Conservation (phyloP, 2,113 vertebrate genomes). For the Xiphophorus maculatus region DNA sequence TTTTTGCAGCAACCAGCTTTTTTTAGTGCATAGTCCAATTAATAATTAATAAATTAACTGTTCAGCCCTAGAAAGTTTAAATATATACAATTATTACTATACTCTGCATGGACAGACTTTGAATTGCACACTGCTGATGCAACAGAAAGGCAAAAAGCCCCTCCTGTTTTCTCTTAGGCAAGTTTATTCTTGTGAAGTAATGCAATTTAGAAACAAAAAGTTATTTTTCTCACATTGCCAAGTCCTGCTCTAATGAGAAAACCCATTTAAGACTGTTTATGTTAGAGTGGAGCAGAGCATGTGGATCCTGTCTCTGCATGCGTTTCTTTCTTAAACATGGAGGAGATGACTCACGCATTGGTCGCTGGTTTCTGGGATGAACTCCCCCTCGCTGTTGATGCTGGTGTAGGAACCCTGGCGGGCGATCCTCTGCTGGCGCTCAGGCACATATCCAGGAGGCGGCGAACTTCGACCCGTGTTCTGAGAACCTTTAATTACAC, state of each 20-base stretch:
- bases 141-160: neutral
- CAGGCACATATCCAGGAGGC: slow-evolving; percentile 94
- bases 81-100: neutral
- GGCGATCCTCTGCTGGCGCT: slow-evolving; percentile 92
- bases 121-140: neutral
- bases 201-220: neutral
- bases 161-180: neutral
- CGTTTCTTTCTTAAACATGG: slow-evolving; percentile 13
- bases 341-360: slow-evolving; percentile 87
- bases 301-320: neutral
- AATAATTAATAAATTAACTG: too few relatives aligned
- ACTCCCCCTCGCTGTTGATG: slow-evolving; percentile 96
- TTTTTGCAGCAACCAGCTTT: too few relatives aligned
- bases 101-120: neutral
- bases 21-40: too few relatives aligned
- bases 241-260: neutral
- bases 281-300: neutral
- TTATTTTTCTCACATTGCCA: neutral
- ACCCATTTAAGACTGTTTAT: neutral
- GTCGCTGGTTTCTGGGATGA: slow-evolving; percentile 94
- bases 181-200: neutral
- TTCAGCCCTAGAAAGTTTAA: neutral
- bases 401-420: slow-evolving; percentile 97
- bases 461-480: slow-evolving; percentile 93
- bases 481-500: slow-evolving; percentile 85